A percentile compares a stretch with the other conserved stretches of the same genome.
Conservation (phyloP, 2,888 invertebrate genomes). For the Drosophila formosana region DNA sequence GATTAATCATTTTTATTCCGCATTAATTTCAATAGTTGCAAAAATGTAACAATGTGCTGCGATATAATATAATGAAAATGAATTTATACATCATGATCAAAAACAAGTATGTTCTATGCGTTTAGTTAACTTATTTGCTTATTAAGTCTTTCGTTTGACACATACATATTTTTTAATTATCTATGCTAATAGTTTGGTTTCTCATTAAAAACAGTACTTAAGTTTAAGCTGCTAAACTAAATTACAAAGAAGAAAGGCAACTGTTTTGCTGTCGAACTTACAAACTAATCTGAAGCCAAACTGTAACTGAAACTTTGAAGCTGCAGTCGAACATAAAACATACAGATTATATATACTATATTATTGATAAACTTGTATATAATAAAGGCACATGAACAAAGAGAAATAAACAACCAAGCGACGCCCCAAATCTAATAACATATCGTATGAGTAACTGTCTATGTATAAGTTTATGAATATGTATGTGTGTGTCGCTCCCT, state of each 20-base stretch:
- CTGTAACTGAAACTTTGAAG: conserved; percentile 2
- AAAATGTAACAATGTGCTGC: conserved; percentile 1
- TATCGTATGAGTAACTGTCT: conserved; percentile 23
- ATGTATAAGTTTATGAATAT: conserved; percentile 19
- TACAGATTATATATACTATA: conserved; percentile 19
- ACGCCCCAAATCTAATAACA: conserved; percentile 46
- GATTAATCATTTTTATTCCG: neutral
- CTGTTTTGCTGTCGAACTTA: conserved; percentile 20
- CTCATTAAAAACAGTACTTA: conserved; percentile 26
- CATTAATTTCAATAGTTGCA: neutral
- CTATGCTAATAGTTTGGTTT: conserved; percentile 39
- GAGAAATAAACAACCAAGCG: conserved; percentile 60
- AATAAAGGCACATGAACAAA: conserved; percentile 72
- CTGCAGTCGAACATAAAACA: conserved; percentile 7
- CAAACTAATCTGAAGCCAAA: conserved; percentile 13
- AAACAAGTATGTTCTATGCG: conserved; percentile 29
- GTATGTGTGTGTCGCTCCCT: conserved; percentile 27
- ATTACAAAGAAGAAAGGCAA: conserved; percentile 39
- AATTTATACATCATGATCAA: conserved; percentile 19
- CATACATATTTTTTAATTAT: conserved; percentile 40
- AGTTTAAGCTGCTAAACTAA: conserved; percentile 6
- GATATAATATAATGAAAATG: conserved; percentile 14
- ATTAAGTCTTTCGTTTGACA: conserved; percentile 63
- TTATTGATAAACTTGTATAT: conserved; percentile 31
- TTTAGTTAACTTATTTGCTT: conserved; percentile 46